Evolutionary conservation across 2,113 vertebrate species (phyloP), one percentile per base, ranked within the genome.

Genomic region (Calidris pugnax): DNA sequence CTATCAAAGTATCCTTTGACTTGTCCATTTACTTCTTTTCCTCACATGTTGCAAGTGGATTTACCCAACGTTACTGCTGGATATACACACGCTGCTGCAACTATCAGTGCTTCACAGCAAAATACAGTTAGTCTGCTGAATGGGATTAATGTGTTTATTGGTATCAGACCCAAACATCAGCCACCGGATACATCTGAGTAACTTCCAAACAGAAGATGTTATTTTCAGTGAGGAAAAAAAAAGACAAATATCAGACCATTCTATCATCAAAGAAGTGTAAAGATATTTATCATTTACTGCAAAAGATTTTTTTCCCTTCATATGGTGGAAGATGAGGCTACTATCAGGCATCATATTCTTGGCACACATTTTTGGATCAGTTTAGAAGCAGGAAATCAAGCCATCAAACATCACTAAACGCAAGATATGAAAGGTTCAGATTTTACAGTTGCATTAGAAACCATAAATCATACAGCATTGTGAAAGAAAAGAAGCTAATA

Each of bases 311-410:
- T 89, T 35, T 50, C 14, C 32, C 14, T 86, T 78, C 7, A 0
- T 37, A 53, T 22, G 18, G 47, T 9, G 6, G 64, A 75, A 84
- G 56, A 75, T 72, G 93, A 78, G 45, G 56, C 12, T 88, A 74
- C 83, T 80, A 89, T 86, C 48, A 87, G 43, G 43, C 39, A 69
- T 89, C 57, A 23, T 86, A 86, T 92, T 89, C 73, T 86, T 82
- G 68, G 64, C 64, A 87, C 60, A 77, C 22, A 51, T 84, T 90
- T 96, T 93, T 95, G 56, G 73, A 94, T 94, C 86, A 75, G 60
- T 76, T 90, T 57, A 60, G 76, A 68, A 86, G 57, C 48, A 92
- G 80, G 64, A 94, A 95, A 96, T 94, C 95, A 94, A 87, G 81
- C 57, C 63, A 93, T 89, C 83, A 93, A 93, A 94, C 66, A 63